phyloP scores from a whole-genome alignment of 30 jellyfish, hydroid and myxozoan genomes.

The Phacellophora camtschatica region DNA sequence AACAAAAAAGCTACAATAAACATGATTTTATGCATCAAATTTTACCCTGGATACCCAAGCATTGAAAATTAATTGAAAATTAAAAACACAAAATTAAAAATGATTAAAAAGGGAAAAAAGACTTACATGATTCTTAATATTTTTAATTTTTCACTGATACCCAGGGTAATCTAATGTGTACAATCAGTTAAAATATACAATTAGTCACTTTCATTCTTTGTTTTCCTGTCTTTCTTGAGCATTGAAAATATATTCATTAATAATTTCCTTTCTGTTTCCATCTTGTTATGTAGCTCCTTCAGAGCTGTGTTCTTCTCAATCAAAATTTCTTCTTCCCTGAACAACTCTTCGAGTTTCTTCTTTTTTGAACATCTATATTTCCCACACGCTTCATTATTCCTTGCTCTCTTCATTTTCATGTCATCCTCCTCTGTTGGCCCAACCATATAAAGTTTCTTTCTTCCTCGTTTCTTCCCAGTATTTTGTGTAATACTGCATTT shows the following conservation, averaged over 20 bases:
- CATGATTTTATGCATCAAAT: no score
- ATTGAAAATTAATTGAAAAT: no score
- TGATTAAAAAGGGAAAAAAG: no score
- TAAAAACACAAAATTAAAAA: no score
- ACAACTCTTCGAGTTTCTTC: conserved; percentile 18
- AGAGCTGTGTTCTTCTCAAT: not conserved
- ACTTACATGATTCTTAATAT: no score
- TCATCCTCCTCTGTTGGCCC: conserved; percentile 41
- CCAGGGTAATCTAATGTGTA: no score
- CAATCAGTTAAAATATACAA: not conserved
- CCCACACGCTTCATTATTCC: conserved; percentile 61
- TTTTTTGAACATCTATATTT: conserved; percentile 37
- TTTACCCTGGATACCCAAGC: no score
- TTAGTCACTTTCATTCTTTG: not conserved
- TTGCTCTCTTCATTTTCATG: conserved; percentile 28
- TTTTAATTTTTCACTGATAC: no score
- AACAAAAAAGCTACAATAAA: no score
- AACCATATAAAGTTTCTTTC: conserved; percentile 44
- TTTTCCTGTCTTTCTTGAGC: not conserved
- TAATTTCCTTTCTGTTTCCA: conserved; percentile 48
- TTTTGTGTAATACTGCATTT: conserved; percentile 32
- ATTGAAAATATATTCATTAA: not conserved
- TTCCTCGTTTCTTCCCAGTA: conserved; percentile 68
- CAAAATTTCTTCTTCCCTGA: conserved; percentile 43
- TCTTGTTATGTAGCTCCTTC: conserved; percentile 3